Conservation (phyloP, 1,140 invertebrate species). For the Bathynomus jamesi region DNA sequence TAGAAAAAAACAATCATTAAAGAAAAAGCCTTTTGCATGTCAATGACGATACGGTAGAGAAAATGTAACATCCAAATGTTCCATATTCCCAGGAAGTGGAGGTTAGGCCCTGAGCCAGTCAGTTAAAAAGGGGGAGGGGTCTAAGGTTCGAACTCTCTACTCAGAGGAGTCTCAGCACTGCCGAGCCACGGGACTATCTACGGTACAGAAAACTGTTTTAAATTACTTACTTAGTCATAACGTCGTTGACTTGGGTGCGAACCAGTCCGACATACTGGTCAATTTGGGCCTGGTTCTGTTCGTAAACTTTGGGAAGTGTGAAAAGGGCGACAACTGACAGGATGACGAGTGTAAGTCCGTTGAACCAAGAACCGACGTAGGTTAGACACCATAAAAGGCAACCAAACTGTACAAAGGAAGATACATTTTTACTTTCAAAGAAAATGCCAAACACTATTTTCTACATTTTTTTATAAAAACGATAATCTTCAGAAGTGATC, state of each 20-base stretch:
- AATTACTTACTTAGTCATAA: constrained; percentile 69
- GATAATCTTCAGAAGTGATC: too few relatives aligned
- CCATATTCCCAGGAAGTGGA: not conserved
- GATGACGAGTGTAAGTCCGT: constrained; percentile 93
- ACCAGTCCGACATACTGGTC: constrained; percentile 63
- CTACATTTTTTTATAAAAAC: too few relatives aligned
- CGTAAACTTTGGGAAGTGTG: constrained; percentile 93
- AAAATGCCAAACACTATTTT: too few relatives aligned
- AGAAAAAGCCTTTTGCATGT: constrained; percentile 1
- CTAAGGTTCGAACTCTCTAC: too few relatives aligned
- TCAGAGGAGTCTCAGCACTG: too few relatives aligned
- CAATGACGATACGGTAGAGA: not conserved
- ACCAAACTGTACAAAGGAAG: constrained; percentile 67
- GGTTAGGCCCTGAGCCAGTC: not conserved
- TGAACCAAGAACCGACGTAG: constrained; percentile 95
- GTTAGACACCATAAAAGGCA: constrained; percentile 88
- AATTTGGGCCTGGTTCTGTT: constrained; percentile 94
- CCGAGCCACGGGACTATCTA: not conserved
- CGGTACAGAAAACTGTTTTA: not conserved
- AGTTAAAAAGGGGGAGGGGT: not conserved
- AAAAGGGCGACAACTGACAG: constrained; percentile 85
- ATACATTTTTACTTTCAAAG: too few relatives aligned
- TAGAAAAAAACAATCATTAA: constrained; percentile 5
- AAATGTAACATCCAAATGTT: not conserved
- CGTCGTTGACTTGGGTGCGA: constrained; percentile 76